Conservation (phyloP, 2,797 vertebrate genomes). For the Syngnathus acus region DNA sequence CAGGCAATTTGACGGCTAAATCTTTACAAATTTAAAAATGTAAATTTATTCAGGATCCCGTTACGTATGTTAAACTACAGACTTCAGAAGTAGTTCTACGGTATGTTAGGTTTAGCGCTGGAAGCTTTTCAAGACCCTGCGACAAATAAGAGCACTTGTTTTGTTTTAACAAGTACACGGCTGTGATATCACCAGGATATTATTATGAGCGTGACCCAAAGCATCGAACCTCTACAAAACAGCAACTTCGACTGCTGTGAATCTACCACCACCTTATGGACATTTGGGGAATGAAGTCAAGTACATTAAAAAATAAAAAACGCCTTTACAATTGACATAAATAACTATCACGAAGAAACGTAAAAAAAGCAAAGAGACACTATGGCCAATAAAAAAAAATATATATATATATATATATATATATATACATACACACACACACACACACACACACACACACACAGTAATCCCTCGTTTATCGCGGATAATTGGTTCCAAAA, state of each 20-base stretch:
- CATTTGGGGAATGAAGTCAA: not conserved
- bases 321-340: too few species aligned
- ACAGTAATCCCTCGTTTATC: too few species aligned
- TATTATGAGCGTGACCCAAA: not conserved
- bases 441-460: too few species aligned
- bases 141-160: not conserved
- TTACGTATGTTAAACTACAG: not conserved
- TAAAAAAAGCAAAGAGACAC: too few species aligned
- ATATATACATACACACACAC: too few species aligned
- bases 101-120: not conserved
- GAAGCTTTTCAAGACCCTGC: not conserved
- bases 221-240: not conserved
- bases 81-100: not conserved
- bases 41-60: too few species aligned
- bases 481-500: too few species aligned
- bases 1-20: too few species aligned
- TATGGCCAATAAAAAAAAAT: too few species aligned
- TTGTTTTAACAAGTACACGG: not conserved
- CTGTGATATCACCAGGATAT: not conserved
- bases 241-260: not conserved
- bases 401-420: too few species aligned
- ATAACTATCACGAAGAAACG: too few species aligned
- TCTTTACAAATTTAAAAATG: too few species aligned
- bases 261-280: slow-evolving; percentile 61
- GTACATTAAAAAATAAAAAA: not conserved